phyloP scores from a whole-genome alignment of 1,140 invertebrate genomes.

The Anthonomus grandis region DNA sequence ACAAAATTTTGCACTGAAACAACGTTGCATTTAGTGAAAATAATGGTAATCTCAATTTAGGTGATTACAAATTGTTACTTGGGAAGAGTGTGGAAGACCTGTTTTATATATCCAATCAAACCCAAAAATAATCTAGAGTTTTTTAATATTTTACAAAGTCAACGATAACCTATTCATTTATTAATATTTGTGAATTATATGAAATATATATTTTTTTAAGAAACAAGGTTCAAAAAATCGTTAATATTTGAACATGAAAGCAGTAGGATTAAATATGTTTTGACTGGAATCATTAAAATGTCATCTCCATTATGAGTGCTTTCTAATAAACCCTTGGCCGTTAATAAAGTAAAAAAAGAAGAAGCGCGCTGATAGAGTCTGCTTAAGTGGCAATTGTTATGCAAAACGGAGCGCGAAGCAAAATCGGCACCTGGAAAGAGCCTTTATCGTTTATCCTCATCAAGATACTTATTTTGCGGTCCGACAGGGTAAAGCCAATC shows the following conservation, averaged over 20 bases:
- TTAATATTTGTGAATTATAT: no score
- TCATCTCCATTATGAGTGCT: conserved; percentile 44
- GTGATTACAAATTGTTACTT: no score
- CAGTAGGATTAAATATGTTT: conserved; percentile 24
- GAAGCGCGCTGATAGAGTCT: conserved; percentile 44
- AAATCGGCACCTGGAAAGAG: conserved; percentile 47
- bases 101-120: no score
- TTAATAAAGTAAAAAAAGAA: conserved; percentile 47
- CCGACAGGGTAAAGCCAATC: conserved; percentile 46
- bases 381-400: conserved; percentile 48
- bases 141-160: no score
- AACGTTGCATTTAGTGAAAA: no score
- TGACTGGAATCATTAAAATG: conserved; percentile 28
- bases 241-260: conserved; percentile 20
- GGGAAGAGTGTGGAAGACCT: no score
- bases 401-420: conserved; percentile 44
- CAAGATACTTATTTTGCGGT: conserved; percentile 42
- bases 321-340: conserved; percentile 48
- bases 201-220: no score
- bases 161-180: no score
- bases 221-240: no score
- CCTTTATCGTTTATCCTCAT: conserved; percentile 49
- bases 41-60: no score
- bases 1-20: no score
- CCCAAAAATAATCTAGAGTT: no score